phyloP scores from a whole-genome alignment of 2,113 vertebrate genomes.

The Lycocorax pyrrhopterus region DNA sequence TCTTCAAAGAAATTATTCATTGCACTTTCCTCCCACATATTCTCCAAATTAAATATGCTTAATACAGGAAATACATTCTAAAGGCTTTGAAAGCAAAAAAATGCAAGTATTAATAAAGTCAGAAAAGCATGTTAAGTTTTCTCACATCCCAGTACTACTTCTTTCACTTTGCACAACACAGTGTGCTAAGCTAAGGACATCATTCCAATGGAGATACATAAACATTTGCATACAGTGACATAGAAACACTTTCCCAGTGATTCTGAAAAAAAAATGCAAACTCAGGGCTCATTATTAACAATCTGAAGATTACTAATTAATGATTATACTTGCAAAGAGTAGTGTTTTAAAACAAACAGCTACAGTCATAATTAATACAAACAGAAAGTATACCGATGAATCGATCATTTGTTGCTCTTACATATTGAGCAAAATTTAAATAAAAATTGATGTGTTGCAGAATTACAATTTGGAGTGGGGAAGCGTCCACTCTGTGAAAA shows the following conservation, averaged over 20 bases:
- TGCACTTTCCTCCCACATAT: not conserved
- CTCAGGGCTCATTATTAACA: not conserved
- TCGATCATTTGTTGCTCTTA: not conserved
- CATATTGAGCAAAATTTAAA: too few relatives aligned
- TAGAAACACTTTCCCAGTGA: not conserved
- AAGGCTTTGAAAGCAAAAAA: not conserved
- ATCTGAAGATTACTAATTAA: not conserved
- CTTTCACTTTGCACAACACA: not conserved
- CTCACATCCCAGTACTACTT: not conserved
- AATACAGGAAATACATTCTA: not conserved
- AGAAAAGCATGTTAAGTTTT: not conserved
- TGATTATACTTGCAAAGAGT: not conserved
- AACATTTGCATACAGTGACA: not conserved
- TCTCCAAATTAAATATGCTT: not conserved
- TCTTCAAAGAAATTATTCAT: not conserved
- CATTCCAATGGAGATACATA: not conserved
- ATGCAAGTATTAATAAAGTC: not conserved
- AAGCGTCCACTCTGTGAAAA: not conserved
- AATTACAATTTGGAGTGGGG: not conserved
- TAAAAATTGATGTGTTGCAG: not conserved
- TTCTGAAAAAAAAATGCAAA: not conserved
- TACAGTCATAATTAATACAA: not conserved
- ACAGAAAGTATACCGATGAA: constrained; percentile 10
- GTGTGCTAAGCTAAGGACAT: not conserved
- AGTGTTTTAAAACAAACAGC: not conserved